A percentile compares a stretch with the other conserved stretches of the same genome.
phyloP scores from a whole-genome alignment of 1,140 invertebrate genomes.

The Nixonia krombeini region DNA sequence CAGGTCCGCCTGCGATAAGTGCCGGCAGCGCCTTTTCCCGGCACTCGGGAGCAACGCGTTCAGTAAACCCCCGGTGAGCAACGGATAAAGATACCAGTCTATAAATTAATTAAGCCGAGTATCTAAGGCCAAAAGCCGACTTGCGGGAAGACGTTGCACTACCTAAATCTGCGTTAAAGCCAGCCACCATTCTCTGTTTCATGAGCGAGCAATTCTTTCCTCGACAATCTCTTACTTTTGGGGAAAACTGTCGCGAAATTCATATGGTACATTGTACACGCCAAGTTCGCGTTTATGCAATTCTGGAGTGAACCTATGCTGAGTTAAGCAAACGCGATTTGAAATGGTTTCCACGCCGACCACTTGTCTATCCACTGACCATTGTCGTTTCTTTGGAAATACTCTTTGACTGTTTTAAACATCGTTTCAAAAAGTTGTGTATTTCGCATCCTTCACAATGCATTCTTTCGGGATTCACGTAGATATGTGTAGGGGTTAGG shows the following conservation, averaged over 20 bases:
- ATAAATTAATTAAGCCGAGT: slow-evolving; percentile 69
- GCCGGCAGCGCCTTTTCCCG: slow-evolving; percentile 20
- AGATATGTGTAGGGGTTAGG: slow-evolving; percentile 6
- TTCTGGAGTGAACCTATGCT: no score
- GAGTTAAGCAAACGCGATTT: no score
- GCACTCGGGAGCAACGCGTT: slow-evolving; percentile 16
- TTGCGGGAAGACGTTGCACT: slow-evolving; percentile 36
- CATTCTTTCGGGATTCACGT: slow-evolving; percentile 30
- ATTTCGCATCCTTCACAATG: no score
- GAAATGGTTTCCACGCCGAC: no score
- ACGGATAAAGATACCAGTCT: slow-evolving; percentile 60
- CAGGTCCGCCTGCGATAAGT: slow-evolving; percentile 9
- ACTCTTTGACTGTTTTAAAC: no score
- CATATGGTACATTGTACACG: slow-evolving; percentile 5
- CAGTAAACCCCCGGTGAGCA: slow-evolving; percentile 32
- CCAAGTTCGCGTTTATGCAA: no score
- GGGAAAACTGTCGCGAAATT: slow-evolving; percentile 13
- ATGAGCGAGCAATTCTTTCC: slow-evolving; percentile 53
- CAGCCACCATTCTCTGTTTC: slow-evolving; percentile 46
- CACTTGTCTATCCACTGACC: no score
- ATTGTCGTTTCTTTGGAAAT: no score
- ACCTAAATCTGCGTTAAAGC: slow-evolving; percentile 68
- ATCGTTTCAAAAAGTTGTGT: slow-evolving; percentile 12
- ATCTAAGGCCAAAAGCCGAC: slow-evolving; percentile 60
- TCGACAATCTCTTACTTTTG: slow-evolving; percentile 25